Base-by-base conservation (phyloP, 2,797 vertebrate species). In the Chaunax sp. region DNA sequence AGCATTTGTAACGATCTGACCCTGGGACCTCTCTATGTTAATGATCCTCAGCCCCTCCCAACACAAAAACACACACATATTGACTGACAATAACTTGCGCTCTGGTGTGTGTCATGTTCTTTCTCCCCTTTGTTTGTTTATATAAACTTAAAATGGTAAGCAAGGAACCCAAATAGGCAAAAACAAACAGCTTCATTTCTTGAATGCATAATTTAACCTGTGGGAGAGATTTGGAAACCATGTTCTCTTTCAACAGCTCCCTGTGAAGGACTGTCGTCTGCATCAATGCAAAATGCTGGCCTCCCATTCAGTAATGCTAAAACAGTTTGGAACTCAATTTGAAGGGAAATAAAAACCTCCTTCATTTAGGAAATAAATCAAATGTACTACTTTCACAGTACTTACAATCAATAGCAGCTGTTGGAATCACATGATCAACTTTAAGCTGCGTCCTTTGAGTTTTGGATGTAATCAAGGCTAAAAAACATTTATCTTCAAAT, bases 1-100 rank as follows among this genome's bases (percentile, higher is more conserved):
- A 4, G 80, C 67, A 82, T 91, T 91, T 90, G 73, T 86, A 92
- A 90, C 68, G 88, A 92, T 91, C 81, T 91, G 89, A 92, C 91
- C 90, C 84, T 62, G 62, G 3, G 89, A 88, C 85, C 87, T 85
- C 72, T 80, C 59, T 77, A 47, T 56, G 80, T 83, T 91, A 91
- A 92, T 90, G 89, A 89, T 86, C 82, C 69, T 80, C 63, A 59
- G 74, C 77, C 58, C 77, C 74, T 77, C 85, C 72, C 70, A 52
- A 53, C 70, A 72, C 61, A 81, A 50, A 76, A 70, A 80, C 58
- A 44, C 23, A 41, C 68, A 71, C 63, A 80, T 12, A 69, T 59
- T 77, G 84, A 78, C 77, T 68, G 78, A 87, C 58, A 78, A 82
- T 69, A 76, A 79, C 74, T 78, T 71, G 82, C 11, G 0, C 51